Base-by-base conservation (phyloP, 2,797 vertebrate species). In the Cuculus canorus region DNA sequence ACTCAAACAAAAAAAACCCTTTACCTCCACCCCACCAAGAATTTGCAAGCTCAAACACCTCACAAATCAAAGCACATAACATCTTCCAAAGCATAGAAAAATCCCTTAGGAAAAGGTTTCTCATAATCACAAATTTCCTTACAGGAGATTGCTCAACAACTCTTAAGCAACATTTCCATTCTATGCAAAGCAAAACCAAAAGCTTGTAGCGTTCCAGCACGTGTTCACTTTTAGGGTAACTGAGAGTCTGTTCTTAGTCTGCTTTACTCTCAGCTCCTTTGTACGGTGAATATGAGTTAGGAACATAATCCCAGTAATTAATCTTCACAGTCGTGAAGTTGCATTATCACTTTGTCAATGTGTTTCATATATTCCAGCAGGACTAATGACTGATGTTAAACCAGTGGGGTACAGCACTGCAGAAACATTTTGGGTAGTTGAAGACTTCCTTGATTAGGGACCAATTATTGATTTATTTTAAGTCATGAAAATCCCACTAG, bases 21-120 rank as follows among this genome's bases (percentile, higher is more conserved):
- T 82, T 43, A 45, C 28, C 21, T 19, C 45, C n/a, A 47, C 1
- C 25, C 43, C 21, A 48, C 10, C 69, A 50, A 52, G 27, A 24
- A 86, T 86, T 82, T 78, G 68, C 63, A 73, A 90, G 86, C 88
- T 85, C 39, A 78, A 88, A 56, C 87, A 88, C 92, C 91, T 95
- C 86, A 63, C 73, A 65, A 93, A 80, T 70, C 57, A 89, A 61
- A 84, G 56, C 2, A 37, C 24, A 48, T 35, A 86, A 82, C 75
- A 64, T 91, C 70, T 94, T 96, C 93, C 90, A 91, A 95, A 97
- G 89, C 70, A 73, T 11, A 95, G 53, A 95, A 93, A 93, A 94
- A 94, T 96, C 96, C 91, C 92, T 89, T 76, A 92, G 93, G 96
- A 95, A 80, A 96, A 92, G 39, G 52, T 89, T 97, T 95, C 92